Conservation (phyloP, 2,888 invertebrate genomes). For the Neoscelio sp. region DNA sequence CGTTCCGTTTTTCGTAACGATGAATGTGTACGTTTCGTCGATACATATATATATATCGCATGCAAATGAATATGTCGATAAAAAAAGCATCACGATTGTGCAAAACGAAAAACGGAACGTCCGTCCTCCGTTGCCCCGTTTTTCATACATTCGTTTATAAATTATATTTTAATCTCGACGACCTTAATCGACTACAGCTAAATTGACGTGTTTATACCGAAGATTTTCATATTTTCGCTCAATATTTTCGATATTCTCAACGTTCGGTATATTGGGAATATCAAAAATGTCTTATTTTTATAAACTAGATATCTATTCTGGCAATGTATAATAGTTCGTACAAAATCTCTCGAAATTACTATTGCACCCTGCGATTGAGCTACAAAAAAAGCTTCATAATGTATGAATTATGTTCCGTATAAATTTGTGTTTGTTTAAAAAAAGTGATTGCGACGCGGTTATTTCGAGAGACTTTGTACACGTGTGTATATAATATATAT, state of each 20-base stretch:
- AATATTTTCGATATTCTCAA: slow-evolving; percentile 43
- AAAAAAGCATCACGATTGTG: not conserved
- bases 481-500: no score
- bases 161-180: slow-evolving; percentile 67
- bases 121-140: slow-evolving; percentile 48
- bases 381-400: slow-evolving; percentile 46
- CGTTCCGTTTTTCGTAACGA: slow-evolving; percentile 20
- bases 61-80: not conserved
- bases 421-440: slow-evolving; percentile 47
- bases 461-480: slow-evolving; percentile 37
- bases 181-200: slow-evolving; percentile 80
- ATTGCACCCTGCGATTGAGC: slow-evolving; percentile 30
- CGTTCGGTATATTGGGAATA: slow-evolving; percentile 34
- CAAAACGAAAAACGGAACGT: slow-evolving; percentile 17
- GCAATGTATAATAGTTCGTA: slow-evolving; percentile 75
- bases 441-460: slow-evolving; percentile 28
- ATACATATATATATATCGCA: not conserved
- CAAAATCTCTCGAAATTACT: slow-evolving; percentile 26
- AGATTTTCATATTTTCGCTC: slow-evolving; percentile 67
- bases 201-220: slow-evolving; percentile 83
- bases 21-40: not conserved
- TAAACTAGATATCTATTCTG: slow-evolving; percentile 77
- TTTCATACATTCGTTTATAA: slow-evolving; percentile 49
- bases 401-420: slow-evolving; percentile 43
- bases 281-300: slow-evolving; percentile 69